Conservation (phyloP, 2,888 invertebrate genomes). For the Sussaba pulchella region DNA sequence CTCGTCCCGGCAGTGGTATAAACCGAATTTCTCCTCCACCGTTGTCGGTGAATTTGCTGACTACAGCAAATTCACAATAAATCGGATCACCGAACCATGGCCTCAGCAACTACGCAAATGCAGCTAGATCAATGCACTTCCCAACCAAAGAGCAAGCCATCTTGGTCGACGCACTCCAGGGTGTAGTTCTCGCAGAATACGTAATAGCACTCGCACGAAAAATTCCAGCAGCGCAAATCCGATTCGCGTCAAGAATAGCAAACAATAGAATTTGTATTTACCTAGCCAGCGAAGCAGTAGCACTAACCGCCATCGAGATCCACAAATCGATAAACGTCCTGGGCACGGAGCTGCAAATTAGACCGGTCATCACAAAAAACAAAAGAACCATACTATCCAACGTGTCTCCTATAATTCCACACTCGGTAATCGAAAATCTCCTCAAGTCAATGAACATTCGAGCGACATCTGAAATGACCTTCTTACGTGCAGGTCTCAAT, state of each 20-base stretch:
- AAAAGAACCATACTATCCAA: slow-evolving; percentile 60
- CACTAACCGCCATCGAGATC: slow-evolving; percentile 33
- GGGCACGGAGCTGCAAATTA: not conserved
- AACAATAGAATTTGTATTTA: slow-evolving; percentile 63
- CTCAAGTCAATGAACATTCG: slow-evolving; percentile 25
- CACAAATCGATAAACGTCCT: slow-evolving; percentile 32
- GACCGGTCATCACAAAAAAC: slow-evolving; percentile 46
- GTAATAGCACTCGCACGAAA: slow-evolving; percentile 38
- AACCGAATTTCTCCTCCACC: too few relatives aligned
- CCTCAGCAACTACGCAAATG: slow-evolving; percentile 7
- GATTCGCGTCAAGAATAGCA: slow-evolving; percentile 56
- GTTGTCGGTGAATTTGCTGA: not conserved
- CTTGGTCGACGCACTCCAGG: slow-evolving; percentile 33
- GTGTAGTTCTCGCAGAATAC: slow-evolving; percentile 43
- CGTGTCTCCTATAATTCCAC: slow-evolving; percentile 48
- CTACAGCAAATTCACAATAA: not conserved
- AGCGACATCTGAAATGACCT: not conserved
- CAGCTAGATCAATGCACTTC: slow-evolving; percentile 1
- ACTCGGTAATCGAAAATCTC: slow-evolving; percentile 16
- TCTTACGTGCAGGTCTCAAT: slow-evolving; percentile 25
- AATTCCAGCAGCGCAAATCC: slow-evolving; percentile 44
- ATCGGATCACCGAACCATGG: too few relatives aligned
- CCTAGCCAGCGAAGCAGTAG: slow-evolving; percentile 37
- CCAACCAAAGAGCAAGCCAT: slow-evolving; percentile 61
- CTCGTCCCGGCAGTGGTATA: too few relatives aligned